A percentile compares a stretch with the other conserved stretches of the same genome.
Evolutionary conservation across 2,888 invertebrate species (phyloP).

Genomic region (Leptinotarsa rubiginosa): DNA sequence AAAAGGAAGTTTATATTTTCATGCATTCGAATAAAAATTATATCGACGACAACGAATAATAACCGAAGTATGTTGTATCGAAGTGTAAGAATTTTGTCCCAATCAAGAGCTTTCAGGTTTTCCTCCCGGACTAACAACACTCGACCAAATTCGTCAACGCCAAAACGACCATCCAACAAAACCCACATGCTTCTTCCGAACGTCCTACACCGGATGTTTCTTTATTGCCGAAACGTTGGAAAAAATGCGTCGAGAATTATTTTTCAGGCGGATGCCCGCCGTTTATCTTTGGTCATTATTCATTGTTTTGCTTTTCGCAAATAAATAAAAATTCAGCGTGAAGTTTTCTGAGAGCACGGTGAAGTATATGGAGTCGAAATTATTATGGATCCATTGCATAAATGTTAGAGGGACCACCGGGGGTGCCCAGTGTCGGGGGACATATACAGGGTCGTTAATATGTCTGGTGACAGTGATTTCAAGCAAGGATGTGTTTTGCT

Average conservation of each 20-base stretch:
- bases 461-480: too few species aligned
- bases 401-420: constrained; percentile 22
- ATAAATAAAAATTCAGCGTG: constrained; percentile 21
- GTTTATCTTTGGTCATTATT: constrained; percentile 13
- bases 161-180: background rate
- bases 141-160: background rate
- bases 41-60: too few species aligned
- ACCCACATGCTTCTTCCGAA: constrained; percentile 13
- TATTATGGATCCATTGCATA: constrained; percentile 27
- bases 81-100: too few species aligned
- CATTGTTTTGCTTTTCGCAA: constrained; percentile 12
- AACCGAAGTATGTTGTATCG: too few species aligned
- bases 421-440: background rate
- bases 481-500: too few species aligned
- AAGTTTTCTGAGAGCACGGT: background rate
- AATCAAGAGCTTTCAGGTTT: too few species aligned
- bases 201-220: constrained; percentile 1
- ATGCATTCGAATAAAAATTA: too few species aligned
- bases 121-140: too few species aligned
- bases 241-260: constrained; percentile 11
- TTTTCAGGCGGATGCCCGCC: constrained; percentile 5
- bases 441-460: too few species aligned
- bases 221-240: constrained; percentile 13
- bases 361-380: constrained; percentile 9
- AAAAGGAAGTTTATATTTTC: too few species aligned